Base-by-base conservation (phyloP, 2,797 vertebrate species). In the Ispidina picta region DNA sequence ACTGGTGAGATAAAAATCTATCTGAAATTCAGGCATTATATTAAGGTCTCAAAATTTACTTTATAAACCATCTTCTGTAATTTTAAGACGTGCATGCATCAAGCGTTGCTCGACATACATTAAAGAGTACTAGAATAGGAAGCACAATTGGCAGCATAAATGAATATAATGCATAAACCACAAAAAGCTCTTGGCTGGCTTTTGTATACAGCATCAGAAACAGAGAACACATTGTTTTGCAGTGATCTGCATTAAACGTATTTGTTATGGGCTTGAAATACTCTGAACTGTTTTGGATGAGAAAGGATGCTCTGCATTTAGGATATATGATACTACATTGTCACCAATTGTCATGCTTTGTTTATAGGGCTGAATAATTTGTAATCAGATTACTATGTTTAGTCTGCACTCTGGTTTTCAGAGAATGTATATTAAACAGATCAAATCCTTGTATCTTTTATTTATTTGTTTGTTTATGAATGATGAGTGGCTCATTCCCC, bases 351-450 rank as follows among this genome's bases (percentile, higher is more conserved):
- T 93, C 95, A 94, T 37, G 93, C 90, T 96, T 93, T 95, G 95
- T 97, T 97, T 96, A 91, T 94, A 92, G 84, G 93, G 88, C 65
- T 81, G 94, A 96, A 90, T 95, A 93, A 96, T 92, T 96, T 94
- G 95, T 92, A 97, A 97, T 96, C 84, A 92, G 90, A 97, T 96
- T 96, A 96, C 95, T 96, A 89, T 93, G 94, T 87, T 96, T 96
- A 95, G 95, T 96, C 86, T 93, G 86, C 69, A 73, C 72, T 75
- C 81, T 69, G 44, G 37, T 55, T 91, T 96, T 77, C 64, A 85
- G 85, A 82, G 90, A 87, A 90, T 28, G 51, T 0, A 4, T 82
- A 93, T 94, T 94, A 95, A 80, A 94, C 77, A 83, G 88, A 97
- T 68, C 56, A 62, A 31, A 92, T 86, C 83, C 65, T 82, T 51